phyloP scores from a whole-genome alignment of 2,888 invertebrate species.

The Ophion obscuratus region DNA sequence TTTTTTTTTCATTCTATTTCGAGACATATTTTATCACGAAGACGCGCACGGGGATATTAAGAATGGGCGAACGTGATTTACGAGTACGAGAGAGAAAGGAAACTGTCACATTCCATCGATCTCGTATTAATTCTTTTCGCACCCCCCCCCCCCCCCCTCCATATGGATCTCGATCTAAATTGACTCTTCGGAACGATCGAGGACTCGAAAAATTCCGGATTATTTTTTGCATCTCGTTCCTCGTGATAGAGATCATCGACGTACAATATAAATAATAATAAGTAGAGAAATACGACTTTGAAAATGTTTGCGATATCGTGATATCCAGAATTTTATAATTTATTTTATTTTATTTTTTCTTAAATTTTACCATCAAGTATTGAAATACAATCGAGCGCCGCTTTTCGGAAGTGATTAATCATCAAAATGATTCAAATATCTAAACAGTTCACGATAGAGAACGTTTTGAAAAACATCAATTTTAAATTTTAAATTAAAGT shows the following conservation, averaged over 20 bases:
- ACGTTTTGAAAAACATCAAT: background rate
- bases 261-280: background rate
- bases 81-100: constrained; percentile 12
- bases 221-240: constrained; percentile 5
- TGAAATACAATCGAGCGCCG: too few relatives aligned
- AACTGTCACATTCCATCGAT: constrained; percentile 48
- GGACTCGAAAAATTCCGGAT: background rate
- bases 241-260: background rate
- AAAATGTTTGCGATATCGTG: background rate
- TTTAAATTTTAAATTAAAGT: background rate
- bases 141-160: background rate
- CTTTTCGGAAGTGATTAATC: too few relatives aligned
- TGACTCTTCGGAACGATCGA: background rate
- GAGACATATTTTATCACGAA: constrained; percentile 20
- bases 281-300: background rate
- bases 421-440: background rate
- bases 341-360: background rate
- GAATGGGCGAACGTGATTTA: constrained; percentile 45
- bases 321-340: background rate
- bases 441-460: background rate
- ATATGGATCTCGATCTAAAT: background rate
- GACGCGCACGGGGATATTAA: background rate
- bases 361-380: too few relatives aligned
- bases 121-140: background rate
- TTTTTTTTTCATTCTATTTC: constrained; percentile 31